These are phyloP conservation scores for Meiosimyza platycephala DNA, from an alignment of 2,888 invertebrate species.

Conservation along the genomic window DNA sequence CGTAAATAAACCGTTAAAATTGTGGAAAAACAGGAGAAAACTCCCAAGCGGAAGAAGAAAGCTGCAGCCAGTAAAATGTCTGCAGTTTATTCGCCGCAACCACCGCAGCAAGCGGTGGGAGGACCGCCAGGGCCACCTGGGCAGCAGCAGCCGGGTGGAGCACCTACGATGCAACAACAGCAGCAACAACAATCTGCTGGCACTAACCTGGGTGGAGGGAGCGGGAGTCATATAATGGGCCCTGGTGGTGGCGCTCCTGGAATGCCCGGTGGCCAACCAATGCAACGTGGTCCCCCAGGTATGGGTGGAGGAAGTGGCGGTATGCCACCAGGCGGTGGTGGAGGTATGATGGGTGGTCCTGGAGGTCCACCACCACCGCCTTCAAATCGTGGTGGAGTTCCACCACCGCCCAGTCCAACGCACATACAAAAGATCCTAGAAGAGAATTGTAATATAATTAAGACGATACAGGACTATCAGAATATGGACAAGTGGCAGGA, in stretches of 20 bases:
- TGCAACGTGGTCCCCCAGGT: slow-evolving; percentile 57
- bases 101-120: slow-evolving; percentile 55
- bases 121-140: slow-evolving; percentile 45
- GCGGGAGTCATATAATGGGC: slow-evolving; percentile 43
- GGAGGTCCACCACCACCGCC: slow-evolving; percentile 55
- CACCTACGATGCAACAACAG: slow-evolving; percentile 51
- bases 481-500: slow-evolving; percentile 94
- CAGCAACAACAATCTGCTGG: slow-evolving; percentile 48
- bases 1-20: slow-evolving; percentile 63
- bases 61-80: slow-evolving; percentile 68
- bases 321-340: slow-evolving; percentile 46
- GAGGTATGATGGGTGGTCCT: slow-evolving; percentile 54
- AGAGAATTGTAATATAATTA: slow-evolving; percentile 96
- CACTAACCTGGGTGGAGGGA: slow-evolving; percentile 41
- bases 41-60: slow-evolving; percentile 67
- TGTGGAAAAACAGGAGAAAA: slow-evolving; percentile 68
- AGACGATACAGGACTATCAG: slow-evolving; percentile 97
- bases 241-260: slow-evolving; percentile 49
- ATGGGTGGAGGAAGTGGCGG: slow-evolving; percentile 43
- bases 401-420: slow-evolving; percentile 81
- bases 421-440: slow-evolving; percentile 96
- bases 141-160: slow-evolving; percentile 48
- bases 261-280: slow-evolving; percentile 51
- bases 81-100: slow-evolving; percentile 67
- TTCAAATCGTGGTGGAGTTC: slow-evolving; percentile 69